phyloP scores from a whole-genome alignment of 1,140 invertebrate species.

The Brachystomella parvula region DNA sequence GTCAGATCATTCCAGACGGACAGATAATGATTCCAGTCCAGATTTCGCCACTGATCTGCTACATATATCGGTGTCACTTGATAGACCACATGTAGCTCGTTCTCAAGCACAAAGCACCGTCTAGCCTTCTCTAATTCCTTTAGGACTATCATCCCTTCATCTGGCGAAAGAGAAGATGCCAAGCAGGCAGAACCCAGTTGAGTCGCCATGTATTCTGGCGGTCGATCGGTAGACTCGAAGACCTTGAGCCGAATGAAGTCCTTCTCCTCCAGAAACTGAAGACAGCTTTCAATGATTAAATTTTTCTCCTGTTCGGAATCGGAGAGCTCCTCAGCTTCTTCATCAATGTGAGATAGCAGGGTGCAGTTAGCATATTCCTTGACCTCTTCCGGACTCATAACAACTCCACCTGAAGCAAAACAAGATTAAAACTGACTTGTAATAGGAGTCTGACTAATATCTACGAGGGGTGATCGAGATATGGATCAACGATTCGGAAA shows the following conservation, averaged over 20 bases:
- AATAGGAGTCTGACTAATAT: too few species aligned
- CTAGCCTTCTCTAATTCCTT: slow-evolving; percentile 83
- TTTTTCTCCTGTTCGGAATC: not conserved
- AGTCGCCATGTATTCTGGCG: slow-evolving; percentile 62
- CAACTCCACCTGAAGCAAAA: slow-evolving; percentile 52
- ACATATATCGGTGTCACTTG: slow-evolving; percentile 72
- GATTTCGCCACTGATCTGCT: slow-evolving; percentile 61
- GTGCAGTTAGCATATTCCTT: slow-evolving; percentile 73
- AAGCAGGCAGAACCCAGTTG: slow-evolving; percentile 84
- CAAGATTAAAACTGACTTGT: not conserved
- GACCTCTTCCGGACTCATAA: slow-evolving; percentile 62
- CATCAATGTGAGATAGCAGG: slow-evolving; percentile 46
- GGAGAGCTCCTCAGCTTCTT: not conserved
- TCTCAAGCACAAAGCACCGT: slow-evolving; percentile 82
- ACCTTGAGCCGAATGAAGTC: slow-evolving; percentile 47
- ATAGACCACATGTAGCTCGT: slow-evolving; percentile 91
- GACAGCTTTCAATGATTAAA: slow-evolving; percentile 46
- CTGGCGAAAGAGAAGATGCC: slow-evolving; percentile 82
- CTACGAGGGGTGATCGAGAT: too few species aligned
- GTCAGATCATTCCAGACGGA: slow-evolving; percentile 74
- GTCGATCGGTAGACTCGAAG: slow-evolving; percentile 34
- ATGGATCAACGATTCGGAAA: too few species aligned
- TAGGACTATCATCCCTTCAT: slow-evolving; percentile 79
- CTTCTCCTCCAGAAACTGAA: slow-evolving; percentile 51
- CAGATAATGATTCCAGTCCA: slow-evolving; percentile 84